Evolutionary conservation across 35 echinoderm and acorn worm species (phyloP).

Genomic region (Diadema setosum): DNA sequence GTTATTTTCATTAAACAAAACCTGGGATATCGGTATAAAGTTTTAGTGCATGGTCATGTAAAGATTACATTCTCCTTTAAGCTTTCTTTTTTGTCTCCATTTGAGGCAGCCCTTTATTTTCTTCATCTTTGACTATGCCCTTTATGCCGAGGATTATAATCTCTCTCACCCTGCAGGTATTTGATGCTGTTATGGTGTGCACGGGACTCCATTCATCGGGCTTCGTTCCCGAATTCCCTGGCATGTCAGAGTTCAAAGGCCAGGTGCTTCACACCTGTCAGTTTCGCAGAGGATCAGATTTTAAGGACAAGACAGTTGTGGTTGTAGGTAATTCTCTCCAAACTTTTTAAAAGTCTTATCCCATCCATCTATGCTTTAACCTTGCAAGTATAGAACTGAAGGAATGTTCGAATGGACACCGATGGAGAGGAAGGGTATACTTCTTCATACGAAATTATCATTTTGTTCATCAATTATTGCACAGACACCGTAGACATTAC

Average conservation of each 20-base stretch:
- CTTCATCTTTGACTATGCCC: background rate
- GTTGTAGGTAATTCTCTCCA: slow-evolving; percentile 55
- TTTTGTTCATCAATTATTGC: too few relatives aligned
- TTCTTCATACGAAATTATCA: too few relatives aligned
- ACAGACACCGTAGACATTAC: too few relatives aligned
- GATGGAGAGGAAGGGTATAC: too few relatives aligned
- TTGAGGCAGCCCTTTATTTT: background rate
- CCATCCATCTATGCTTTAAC: too few relatives aligned
- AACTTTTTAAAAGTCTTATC: too few relatives aligned
- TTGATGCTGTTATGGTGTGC: slow-evolving; percentile 69
- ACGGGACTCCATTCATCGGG: slow-evolving; percentile 27
- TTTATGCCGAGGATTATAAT: slow-evolving; percentile 21
- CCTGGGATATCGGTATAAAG: too few relatives aligned
- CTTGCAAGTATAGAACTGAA: too few relatives aligned
- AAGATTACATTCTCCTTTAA: background rate
- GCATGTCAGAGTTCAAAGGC: slow-evolving; percentile 53
- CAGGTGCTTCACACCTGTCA: slow-evolving; percentile 40
- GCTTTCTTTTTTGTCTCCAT: background rate
- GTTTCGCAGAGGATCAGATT: slow-evolving; percentile 29
- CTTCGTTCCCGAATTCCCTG: slow-evolving; percentile 21
- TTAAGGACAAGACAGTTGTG: slow-evolving; percentile 58
- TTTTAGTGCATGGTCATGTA: too few relatives aligned
- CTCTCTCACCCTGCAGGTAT: background rate
- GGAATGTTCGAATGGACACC: too few relatives aligned
- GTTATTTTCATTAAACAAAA: too few relatives aligned